phyloP scores from a whole-genome alignment of 2,888 invertebrate genomes.

The Hipparchia semele region DNA sequence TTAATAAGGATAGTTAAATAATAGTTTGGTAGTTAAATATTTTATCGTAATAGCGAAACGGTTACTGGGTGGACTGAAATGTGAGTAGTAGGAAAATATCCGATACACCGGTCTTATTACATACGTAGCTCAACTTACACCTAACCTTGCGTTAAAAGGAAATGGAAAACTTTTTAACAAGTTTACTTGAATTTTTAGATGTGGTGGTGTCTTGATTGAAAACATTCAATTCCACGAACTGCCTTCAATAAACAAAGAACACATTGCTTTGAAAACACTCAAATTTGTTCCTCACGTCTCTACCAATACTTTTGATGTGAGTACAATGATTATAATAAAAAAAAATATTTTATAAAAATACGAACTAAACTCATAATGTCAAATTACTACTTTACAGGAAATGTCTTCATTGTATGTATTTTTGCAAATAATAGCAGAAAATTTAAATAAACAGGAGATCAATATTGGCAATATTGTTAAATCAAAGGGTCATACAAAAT shows the following conservation, averaged over 20 bases:
- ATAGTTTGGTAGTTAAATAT: too few species aligned
- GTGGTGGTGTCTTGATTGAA: conserved; percentile 56
- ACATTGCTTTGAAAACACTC: conserved; percentile 44
- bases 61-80: too few species aligned
- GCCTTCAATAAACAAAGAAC: conserved; percentile 36
- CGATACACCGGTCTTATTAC: too few species aligned
- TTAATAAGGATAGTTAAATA: too few species aligned
- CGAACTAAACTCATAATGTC: too few species aligned
- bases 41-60: too few species aligned
- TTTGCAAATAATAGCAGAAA: conserved; percentile 53
- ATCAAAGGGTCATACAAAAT: conserved; percentile 28
- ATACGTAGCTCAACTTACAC: too few species aligned
- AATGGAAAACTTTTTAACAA: too few species aligned
- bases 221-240: conserved; percentile 48
- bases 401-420: conserved; percentile 42
- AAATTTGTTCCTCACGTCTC: conserved; percentile 51
- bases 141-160: too few species aligned
- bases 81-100: too few species aligned
- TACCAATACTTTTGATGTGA: conserved; percentile 45
- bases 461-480: conserved; percentile 45
- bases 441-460: conserved; percentile 45
- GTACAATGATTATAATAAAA: conserved; percentile 31
- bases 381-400: conserved; percentile 42
- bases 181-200: conserved; percentile 45
- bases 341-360: not conserved